Evolutionary conservation across 2,888 invertebrate genomes (phyloP).

Genomic region (Conistra vaccinii): DNA sequence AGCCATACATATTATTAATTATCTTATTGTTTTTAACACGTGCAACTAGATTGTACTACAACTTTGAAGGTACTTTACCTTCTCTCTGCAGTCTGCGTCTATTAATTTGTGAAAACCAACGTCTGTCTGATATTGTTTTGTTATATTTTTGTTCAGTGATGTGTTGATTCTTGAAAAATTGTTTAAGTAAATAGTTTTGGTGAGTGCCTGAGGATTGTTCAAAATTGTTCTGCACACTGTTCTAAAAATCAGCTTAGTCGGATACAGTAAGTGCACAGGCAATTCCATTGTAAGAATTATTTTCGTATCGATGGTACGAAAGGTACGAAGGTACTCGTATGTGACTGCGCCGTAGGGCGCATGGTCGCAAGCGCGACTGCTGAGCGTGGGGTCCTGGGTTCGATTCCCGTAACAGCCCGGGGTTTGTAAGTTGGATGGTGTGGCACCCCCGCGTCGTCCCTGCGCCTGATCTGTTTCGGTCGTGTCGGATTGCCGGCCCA

Average conservation of each 20-base stretch:
- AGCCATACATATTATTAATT: not conserved
- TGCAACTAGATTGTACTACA: not conserved
- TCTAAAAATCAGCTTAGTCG: too few relatives aligned
- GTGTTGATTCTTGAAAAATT: not conserved
- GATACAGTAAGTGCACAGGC: not conserved
- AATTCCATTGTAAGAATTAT: not conserved
- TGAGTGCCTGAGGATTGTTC: slow-evolving; percentile 5
- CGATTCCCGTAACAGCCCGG: too few relatives aligned
- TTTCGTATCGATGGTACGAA: too few relatives aligned
- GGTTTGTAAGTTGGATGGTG: too few relatives aligned
- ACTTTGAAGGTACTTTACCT: not conserved
- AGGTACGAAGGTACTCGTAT: too few relatives aligned
- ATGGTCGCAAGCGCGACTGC: too few relatives aligned
- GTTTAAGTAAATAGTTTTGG: not conserved
- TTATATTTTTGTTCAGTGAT: not conserved
- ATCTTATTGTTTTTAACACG: slow-evolving; percentile 33
- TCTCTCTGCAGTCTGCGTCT: slow-evolving; percentile 1
- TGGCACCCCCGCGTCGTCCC: too few relatives aligned
- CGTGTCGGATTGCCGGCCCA: too few relatives aligned
- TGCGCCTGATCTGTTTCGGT: too few relatives aligned
- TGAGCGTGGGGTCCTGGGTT: too few relatives aligned
- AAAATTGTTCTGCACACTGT: too few relatives aligned
- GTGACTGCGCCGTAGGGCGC: too few relatives aligned
- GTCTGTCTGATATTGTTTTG: not conserved
- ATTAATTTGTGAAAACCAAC: not conserved